Conservation (phyloP, 2,888 invertebrate genomes). For the Thera obeliscata region DNA sequence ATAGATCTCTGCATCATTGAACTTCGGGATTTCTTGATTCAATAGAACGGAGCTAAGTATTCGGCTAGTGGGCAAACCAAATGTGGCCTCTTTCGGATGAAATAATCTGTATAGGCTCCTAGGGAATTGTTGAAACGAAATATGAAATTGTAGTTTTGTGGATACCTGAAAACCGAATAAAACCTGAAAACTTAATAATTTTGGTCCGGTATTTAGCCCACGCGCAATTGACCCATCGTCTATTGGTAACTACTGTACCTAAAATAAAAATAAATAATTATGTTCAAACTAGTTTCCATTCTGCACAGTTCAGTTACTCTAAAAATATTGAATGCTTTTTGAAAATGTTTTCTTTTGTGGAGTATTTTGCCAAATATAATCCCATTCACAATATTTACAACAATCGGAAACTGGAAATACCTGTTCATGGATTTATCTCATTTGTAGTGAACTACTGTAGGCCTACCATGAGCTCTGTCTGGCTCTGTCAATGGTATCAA, state of each 20-base stretch:
- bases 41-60: neutral
- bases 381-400: constrained; percentile 19
- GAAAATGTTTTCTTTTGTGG: constrained; percentile 20
- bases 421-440: constrained; percentile 41
- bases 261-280: neutral
- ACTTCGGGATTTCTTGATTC: constrained; percentile 2
- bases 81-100: neutral
- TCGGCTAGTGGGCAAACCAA: neutral
- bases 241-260: neutral
- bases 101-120: no score
- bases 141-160: no score
- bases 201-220: no score
- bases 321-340: constrained; percentile 9
- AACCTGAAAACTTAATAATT: no score
- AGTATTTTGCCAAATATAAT: constrained; percentile 40
- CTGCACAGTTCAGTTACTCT: constrained; percentile 23
- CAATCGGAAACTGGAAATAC: constrained; percentile 37
- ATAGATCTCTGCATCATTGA: constrained; percentile 1
- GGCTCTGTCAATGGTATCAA: no score
- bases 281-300: constrained; percentile 24
- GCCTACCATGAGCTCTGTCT: no score
- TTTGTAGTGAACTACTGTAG: constrained; percentile 14
- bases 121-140: no score
- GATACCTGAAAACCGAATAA: no score
- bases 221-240: no score